Evolutionary conservation across 92 coral and sea anemone genomes (phyloP), one percentile per base, ranked within the genome.

Genomic region (Phenganax marumi): DNA sequence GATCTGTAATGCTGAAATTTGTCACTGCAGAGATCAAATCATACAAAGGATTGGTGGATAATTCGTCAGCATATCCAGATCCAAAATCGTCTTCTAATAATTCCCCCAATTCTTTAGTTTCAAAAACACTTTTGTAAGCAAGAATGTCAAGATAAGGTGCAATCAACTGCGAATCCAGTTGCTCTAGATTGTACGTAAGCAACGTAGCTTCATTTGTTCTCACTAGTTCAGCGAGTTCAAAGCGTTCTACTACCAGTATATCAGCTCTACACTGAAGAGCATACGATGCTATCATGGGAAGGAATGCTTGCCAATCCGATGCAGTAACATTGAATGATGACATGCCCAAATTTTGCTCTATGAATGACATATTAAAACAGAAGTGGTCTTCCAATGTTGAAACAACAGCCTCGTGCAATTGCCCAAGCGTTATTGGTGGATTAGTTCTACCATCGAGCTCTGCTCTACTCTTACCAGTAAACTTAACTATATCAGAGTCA

Each of bases 221-320:
- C 13, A 78, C 73, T 8, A 78, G 73, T 50, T 78, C 83, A 18
- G 83, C 73, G 4, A 78, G 18, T 39, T 62, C 83, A 9, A 56
- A 78, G 14, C 49, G 56, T 5, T 18, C 24, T 12, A 78, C 60
- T 16, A n/a, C 73, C 58, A 78, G 63, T 8, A 26, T 61, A 62
- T 78, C 83, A 21, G 83, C 83, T 24, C 83, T 48, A 61, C 83
- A 78, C 83, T 78, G 50, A 21, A 78, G 12, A 23, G 83, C 72
- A 62, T 61, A 78, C 73, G 57, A 62, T 19, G 73, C 72, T 19
- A 78, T 78, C n/a, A 43, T 10, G 17, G 55, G 46, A 63, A 78
- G 71, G 22, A 78, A 78, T 1, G 0, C 4, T 10, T 21, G 43
- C 83, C 83, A 78, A 14, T 78, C 83, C 8, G 10, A 10, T 26